Conservation (phyloP, 2,888 invertebrate genomes). For the Melipona bicolor region DNA sequence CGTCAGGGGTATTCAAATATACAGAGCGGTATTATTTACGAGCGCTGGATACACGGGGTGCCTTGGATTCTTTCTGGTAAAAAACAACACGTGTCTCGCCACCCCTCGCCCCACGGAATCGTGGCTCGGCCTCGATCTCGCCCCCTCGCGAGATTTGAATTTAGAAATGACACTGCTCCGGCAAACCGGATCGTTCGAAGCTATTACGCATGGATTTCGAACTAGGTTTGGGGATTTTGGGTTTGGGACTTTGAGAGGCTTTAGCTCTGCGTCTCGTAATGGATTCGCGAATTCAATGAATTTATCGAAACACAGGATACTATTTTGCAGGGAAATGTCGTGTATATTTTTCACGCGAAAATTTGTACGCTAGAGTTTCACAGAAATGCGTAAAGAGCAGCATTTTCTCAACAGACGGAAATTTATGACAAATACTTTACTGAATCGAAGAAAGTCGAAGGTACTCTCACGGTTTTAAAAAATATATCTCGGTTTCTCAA, state of each 20-base stretch:
- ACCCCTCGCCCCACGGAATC: constrained; percentile 34
- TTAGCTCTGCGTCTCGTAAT: background rate
- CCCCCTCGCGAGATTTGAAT: constrained; percentile 46
- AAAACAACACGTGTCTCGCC: constrained; percentile 69
- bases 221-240: background rate
- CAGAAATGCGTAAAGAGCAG: no score
- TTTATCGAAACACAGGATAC: no score
- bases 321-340: no score
- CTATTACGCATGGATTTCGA: constrained; percentile 2
- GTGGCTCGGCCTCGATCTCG: constrained; percentile 18
- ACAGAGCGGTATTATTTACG: constrained; percentile 82
- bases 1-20: constrained; percentile 82
- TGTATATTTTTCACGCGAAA: no score
- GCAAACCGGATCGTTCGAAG: background rate
- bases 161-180: constrained; percentile 44
- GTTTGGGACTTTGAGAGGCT: background rate
- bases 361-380: no score
- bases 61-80: constrained; percentile 67
- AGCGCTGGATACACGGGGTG: constrained; percentile 76
- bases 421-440: no score
- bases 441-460: no score
- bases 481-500: no score
- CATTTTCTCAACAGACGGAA: no score
- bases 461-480: no score
- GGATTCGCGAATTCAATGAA: no score